Evolutionary conservation across 1,140 invertebrate genomes (phyloP), one percentile per base, ranked within the genome.

Genomic region (Eriocheir sinensis): DNA sequence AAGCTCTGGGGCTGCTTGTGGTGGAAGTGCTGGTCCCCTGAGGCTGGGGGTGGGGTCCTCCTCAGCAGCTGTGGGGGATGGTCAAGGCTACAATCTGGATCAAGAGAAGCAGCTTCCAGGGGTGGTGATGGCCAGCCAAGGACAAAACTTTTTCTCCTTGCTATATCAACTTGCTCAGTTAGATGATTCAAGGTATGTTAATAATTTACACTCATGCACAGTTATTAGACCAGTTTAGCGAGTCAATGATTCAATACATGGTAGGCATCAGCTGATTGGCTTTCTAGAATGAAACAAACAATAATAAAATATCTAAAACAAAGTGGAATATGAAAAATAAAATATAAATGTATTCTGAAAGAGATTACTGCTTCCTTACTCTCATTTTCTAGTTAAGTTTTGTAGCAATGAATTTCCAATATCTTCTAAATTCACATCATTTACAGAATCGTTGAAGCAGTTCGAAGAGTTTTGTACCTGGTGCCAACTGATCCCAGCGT

Each of bases 21-120:
- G 32, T 79, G 88, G 91, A 72, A 83, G 91, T 89, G 83, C 93
- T 34, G 80, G 53, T 36, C 40, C 81, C 12, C 60, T 91, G 15
- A 60, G 91, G 27, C 88, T 80, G 34, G 94, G 91, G 17, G 79
- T 88, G 36, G 91, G 80, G 2, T 91, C 95, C 12, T 41, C 34
- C 40, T 36, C 85, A 89, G 95, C 81, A 81, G 92, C 93, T 81
- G 92, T 94, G 21, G 94, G 91, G 0, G 95, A 96, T 60, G 89
- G 94, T 27, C 72, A 94, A 80, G 94, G 93, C 34, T 95, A 95
- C 89, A 95, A 96, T 53, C 93, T 96, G 53, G 96, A 96, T 38
- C 95, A 97, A 96, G 97, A 97, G 96, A 97, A 97, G 96, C 96
- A 96, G 93, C 96, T 97, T 48, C 97, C 97, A 89, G 97, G 97